A percentile compares a stretch with the other conserved stretches of the same genome.
phyloP scores from a whole-genome alignment of 35 echinoderm and acorn worm species.

The Patiria miniata region DNA sequence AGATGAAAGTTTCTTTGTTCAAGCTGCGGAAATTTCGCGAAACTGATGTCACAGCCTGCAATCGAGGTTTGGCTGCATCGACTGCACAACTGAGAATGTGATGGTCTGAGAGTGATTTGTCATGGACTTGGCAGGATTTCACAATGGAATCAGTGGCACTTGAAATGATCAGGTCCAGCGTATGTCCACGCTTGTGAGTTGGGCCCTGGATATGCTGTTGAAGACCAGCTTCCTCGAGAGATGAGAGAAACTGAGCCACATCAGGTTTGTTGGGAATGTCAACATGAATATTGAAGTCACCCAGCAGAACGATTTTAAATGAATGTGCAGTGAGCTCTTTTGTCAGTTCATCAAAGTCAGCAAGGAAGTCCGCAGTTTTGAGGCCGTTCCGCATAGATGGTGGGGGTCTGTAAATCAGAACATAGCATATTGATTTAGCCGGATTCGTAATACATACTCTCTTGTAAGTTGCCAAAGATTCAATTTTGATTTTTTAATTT shows the following conservation, averaged over 20 bases:
- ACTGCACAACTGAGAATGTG: constrained; percentile 8
- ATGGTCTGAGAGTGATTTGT: background rate
- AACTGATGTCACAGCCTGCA: background rate
- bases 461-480: too few species aligned
- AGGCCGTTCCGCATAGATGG: constrained; percentile 29
- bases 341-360: constrained; percentile 53
- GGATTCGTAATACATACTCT: constrained; percentile 30
- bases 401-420: constrained; percentile 62
- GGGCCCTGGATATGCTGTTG: constrained; percentile 43
- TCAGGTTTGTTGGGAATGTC: constrained; percentile 46
- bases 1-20: background rate
- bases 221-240: constrained; percentile 11
- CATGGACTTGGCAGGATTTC: background rate
- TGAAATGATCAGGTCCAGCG: constrained; percentile 44
- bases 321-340: background rate
- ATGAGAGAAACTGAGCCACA: constrained; percentile 32
- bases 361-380: constrained; percentile 30
- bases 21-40: constrained; percentile 9
- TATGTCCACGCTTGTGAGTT: constrained; percentile 46
- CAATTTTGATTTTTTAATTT: too few species aligned
- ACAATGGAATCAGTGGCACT: background rate
- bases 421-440: background rate
- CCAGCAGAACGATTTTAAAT: constrained; percentile 42
- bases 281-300: constrained; percentile 75
- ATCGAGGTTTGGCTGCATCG: background rate